Evolutionary conservation across 2,113 vertebrate genomes (phyloP).

Genomic region (Callithrix jacchus): DNA sequence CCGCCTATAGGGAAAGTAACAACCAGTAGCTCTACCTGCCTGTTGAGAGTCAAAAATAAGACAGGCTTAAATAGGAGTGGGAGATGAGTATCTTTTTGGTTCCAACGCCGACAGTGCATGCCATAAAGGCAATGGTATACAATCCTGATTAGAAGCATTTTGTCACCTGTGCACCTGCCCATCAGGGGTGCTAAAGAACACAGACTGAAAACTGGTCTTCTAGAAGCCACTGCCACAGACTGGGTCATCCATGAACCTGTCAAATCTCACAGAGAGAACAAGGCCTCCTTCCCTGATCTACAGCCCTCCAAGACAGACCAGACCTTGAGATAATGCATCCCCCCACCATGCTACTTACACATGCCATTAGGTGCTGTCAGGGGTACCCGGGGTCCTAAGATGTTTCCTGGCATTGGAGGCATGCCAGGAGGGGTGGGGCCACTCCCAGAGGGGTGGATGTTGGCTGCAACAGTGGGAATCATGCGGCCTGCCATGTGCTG

Average conservation of each 20-base stretch:
- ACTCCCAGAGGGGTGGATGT: conserved; percentile 82
- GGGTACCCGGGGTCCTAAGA: conserved; percentile 91
- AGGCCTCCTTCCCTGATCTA: background rate
- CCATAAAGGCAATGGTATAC: background rate
- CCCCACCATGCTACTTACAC: conserved; percentile 87
- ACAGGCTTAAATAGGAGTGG: background rate
- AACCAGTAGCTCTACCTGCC: background rate
- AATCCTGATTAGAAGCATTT: background rate
- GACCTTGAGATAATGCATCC: accelerated
- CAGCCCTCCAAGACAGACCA: background rate
- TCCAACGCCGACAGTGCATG: background rate
- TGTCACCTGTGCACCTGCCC: background rate
- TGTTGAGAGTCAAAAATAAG: background rate
- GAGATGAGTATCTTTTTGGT: background rate
- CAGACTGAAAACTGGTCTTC: background rate
- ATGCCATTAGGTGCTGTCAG: conserved; percentile 94
- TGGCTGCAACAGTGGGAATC: conserved; percentile 84
- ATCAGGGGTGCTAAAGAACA: background rate
- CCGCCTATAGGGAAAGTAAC: background rate
- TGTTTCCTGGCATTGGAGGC: conserved; percentile 81
- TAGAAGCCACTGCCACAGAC: background rate
- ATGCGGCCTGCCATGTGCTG: conserved; percentile 91
- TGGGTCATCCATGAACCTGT: background rate
- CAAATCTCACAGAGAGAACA: background rate
- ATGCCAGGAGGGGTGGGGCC: conserved; percentile 77